Conservation (phyloP, 2,113 vertebrate genomes). For the Origma solitaria region DNA sequence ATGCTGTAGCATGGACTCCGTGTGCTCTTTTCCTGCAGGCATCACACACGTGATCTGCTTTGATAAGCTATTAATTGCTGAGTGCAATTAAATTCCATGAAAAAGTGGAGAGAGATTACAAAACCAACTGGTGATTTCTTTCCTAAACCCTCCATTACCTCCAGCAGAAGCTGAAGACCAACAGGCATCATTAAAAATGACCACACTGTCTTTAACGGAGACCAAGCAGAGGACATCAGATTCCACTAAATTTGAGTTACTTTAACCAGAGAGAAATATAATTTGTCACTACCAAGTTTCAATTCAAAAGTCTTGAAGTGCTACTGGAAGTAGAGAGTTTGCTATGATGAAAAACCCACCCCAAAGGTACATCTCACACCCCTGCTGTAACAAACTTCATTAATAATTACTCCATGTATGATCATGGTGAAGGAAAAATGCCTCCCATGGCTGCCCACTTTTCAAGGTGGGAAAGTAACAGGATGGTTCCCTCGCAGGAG, state of each 20-base stretch:
- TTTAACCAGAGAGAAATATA: background rate
- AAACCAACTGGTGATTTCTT: background rate
- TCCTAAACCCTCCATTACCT: background rate
- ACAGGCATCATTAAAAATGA: background rate
- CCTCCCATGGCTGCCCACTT: background rate
- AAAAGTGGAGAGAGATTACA: background rate
- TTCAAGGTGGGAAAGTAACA: background rate
- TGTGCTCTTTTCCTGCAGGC: background rate
- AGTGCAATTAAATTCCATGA: background rate
- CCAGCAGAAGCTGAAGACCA: background rate
- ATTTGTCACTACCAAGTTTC: background rate
- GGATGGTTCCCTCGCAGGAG: background rate
- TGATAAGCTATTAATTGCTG: background rate
- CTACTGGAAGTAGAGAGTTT: background rate
- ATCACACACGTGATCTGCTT: background rate
- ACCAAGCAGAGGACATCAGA: background rate
- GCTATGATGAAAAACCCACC: background rate
- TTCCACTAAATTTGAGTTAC: background rate
- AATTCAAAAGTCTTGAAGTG: background rate
- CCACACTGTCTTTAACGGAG: background rate
- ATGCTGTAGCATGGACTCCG: accelerated
- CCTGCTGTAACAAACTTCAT: background rate
- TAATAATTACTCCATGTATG: background rate
- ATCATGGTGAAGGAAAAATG: background rate
- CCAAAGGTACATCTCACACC: background rate